These are phyloP conservation scores for Trididemnum nubilum DNA, from an alignment of 23 tunicate species.

Conservation along the genomic window DNA sequence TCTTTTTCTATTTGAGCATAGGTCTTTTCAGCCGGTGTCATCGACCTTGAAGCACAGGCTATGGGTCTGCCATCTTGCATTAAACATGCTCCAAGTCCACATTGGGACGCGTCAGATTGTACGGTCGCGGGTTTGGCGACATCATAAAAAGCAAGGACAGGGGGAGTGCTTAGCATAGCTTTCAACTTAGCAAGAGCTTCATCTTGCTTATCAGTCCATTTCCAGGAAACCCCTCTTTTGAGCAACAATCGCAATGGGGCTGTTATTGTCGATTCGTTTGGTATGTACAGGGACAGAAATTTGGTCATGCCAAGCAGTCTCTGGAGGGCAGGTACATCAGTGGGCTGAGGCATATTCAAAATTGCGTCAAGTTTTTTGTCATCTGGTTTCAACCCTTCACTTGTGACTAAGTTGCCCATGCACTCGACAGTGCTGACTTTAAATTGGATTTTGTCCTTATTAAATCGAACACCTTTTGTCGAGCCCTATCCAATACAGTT, in stretches of 20 bases:
- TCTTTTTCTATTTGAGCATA: slow-evolving; percentile 52
- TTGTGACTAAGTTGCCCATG: slow-evolving; percentile 32
- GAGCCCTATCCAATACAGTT: slow-evolving; percentile 9
- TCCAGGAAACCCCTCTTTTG: slow-evolving; percentile 19
- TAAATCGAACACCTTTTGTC: slow-evolving; percentile 17
- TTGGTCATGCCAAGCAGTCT: slow-evolving; percentile 44
- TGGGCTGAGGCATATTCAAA: slow-evolving; percentile 35
- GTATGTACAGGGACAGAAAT: slow-evolving; percentile 25
- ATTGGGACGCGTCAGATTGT: slow-evolving; percentile 38
- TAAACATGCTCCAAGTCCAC: slow-evolving; percentile 38
- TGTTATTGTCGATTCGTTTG: slow-evolving; percentile 33
- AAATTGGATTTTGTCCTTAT: slow-evolving; percentile 25
- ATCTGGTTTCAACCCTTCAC: slow-evolving; percentile 50
- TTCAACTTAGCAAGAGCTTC: slow-evolving; percentile 16
- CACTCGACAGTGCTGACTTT: not conserved
- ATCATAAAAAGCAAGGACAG: slow-evolving; percentile 25
- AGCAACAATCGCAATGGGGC: slow-evolving; percentile 35
- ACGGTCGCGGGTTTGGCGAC: slow-evolving; percentile 25
- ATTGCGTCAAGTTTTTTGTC: slow-evolving; percentile 21
- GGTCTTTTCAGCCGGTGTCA: slow-evolving; percentile 26
- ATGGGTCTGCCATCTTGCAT: slow-evolving; percentile 33
- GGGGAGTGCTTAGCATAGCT: not conserved
- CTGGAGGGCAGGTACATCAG: slow-evolving; percentile 15
- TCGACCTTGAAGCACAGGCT: slow-evolving; percentile 31
- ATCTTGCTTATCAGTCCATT: slow-evolving; percentile 25